Evolutionary conservation across 2,888 invertebrate genomes (phyloP), one percentile per base, ranked within the genome.

Genomic region (Hypena proboscidalis): DNA sequence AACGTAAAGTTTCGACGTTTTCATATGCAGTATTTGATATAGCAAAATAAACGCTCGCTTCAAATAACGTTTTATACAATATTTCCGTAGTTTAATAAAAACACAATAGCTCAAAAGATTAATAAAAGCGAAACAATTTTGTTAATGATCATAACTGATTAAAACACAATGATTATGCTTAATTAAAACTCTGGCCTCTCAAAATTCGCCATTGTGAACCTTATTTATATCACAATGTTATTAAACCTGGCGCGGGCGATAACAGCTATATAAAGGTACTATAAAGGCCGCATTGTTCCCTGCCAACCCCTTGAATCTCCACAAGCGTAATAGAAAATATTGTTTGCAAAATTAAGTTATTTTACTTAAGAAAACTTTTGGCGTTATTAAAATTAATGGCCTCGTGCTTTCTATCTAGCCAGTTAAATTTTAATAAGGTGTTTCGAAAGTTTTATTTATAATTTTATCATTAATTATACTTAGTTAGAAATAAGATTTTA

Each of bases 111-210:
- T 19, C 14, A 4, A 36, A 42, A 21, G 13, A 36, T 30, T 23
- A 11, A 35, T 14, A 33, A 52, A 52, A 50, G 30, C 38, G 44
- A 53, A 52, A 64, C 58, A 58, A 58, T 70, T 41, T 43, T 54
- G 56, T 61, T 69, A 66, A 67, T 70, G 50, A 73, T 64, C 58
- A 58, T 56, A 66, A 57, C 57, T 63, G 64, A 70, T 70, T 66
- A 61, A 45, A 58, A 52, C 47, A 58, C 53, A 60, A 65, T 64
- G 67, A 67, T 58, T 49, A 50, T 31, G 49, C 63, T 67, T 66
- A 66, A 64, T 67, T 64, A 64, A 55, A 63, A 60, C 55, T 46
- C 48, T 53, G 37, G 52, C 56, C 67, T 66, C 64, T 64, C 56
- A 67, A 61, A 55, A 61, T 46, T 39, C 53, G 41, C 63, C 40